Evolutionary conservation across 2,113 vertebrate species (phyloP).

Genomic region (Nanorana parkeri): DNA sequence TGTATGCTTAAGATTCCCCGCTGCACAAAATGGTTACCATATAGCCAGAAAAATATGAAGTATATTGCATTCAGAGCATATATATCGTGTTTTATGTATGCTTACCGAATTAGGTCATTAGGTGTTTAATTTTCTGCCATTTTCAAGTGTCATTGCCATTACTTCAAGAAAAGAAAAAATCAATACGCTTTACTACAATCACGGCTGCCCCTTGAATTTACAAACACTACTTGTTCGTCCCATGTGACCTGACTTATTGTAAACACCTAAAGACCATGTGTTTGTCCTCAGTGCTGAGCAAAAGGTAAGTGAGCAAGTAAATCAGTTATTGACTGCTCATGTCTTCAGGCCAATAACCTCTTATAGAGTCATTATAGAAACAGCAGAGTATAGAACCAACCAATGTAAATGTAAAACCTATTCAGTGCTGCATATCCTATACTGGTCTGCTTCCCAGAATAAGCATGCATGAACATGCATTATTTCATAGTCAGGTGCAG

Average conservation of each 20-base stretch:
- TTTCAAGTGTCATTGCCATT: constrained; percentile 1
- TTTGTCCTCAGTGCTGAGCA: constrained; percentile 13
- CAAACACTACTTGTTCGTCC: background rate
- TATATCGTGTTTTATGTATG: no score
- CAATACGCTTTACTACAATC: background rate
- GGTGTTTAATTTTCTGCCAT: background rate
- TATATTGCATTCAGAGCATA: no score
- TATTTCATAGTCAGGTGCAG: no score
- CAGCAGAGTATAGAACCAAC: background rate
- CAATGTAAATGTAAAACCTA: constrained; percentile 4
- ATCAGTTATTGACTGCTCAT: constrained; percentile 33
- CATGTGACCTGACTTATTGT: background rate
- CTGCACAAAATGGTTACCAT: no score
- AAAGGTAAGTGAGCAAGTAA: constrained; percentile 47
- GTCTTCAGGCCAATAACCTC: constrained; percentile 17
- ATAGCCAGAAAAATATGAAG: no score
- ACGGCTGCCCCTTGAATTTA: background rate
- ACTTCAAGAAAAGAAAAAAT: background rate
- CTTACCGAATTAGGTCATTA: background rate
- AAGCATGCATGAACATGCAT: no score
- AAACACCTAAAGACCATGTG: constrained; percentile 13
- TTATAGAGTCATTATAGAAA: constrained; percentile 28
- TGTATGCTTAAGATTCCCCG: no score
- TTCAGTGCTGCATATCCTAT: background rate
- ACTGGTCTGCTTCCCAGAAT: background rate